These are phyloP conservation scores for Embiotoca jacksoni DNA, from an alignment of 2,113 vertebrate species.

Conservation along the genomic window DNA sequence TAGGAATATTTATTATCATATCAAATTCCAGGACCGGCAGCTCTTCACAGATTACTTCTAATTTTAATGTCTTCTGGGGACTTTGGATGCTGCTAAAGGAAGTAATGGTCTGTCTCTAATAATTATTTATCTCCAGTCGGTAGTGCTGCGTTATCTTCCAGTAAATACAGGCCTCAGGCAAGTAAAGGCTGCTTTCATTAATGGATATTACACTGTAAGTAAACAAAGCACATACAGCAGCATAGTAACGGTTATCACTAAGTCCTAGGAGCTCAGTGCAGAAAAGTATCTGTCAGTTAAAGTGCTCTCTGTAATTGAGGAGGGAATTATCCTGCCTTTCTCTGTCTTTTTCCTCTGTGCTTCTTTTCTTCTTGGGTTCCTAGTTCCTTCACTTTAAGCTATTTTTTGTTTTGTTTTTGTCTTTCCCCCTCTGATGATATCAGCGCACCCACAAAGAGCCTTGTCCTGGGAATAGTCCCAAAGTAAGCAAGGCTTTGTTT, in stretches of 20 bases:
- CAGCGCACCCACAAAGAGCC: slow-evolving; percentile 64
- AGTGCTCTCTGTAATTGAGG: slow-evolving; percentile 41
- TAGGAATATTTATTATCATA: background rate
- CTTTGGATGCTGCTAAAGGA: background rate
- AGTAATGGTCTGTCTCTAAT: background rate
- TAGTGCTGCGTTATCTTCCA: slow-evolving; percentile 10
- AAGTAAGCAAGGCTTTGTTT: slow-evolving; percentile 78
- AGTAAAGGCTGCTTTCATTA: slow-evolving; percentile 26
- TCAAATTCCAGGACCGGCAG: background rate
- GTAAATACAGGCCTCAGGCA: slow-evolving; percentile 10
- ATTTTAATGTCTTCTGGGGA: background rate
- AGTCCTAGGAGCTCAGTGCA: slow-evolving; percentile 43
- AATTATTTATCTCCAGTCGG: slow-evolving; percentile 6
- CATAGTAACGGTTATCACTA: slow-evolving; percentile 44
- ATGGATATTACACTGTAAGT: slow-evolving; percentile 7
- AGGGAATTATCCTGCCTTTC: slow-evolving; percentile 32
- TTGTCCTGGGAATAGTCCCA: slow-evolving; percentile 82
- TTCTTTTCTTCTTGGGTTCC: slow-evolving; percentile 47
- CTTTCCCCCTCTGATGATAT: slow-evolving; percentile 50
- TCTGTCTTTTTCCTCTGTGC: background rate
- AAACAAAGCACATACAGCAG: slow-evolving; percentile 23
- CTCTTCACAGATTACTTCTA: background rate
- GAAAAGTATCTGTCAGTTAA: slow-evolving; percentile 41
- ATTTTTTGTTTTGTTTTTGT: slow-evolving; percentile 61
- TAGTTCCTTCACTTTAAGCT: slow-evolving; percentile 37